These are phyloP conservation scores for Chionoecetes opilio DNA, from an alignment of 1,140 invertebrate species.

Conservation along the genomic window DNA sequence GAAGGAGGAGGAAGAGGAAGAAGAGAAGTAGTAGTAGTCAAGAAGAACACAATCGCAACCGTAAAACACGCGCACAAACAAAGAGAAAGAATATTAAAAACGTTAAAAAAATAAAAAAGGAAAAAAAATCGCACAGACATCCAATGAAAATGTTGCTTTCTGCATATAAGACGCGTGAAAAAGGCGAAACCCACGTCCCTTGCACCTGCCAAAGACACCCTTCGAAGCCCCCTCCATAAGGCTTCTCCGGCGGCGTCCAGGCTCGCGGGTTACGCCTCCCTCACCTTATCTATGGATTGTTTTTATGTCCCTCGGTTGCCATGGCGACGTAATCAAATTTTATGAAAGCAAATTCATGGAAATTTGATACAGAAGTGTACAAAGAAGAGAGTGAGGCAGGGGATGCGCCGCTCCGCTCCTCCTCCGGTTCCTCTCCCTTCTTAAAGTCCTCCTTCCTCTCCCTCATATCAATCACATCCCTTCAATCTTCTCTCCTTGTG, in stretches of 20 bases:
- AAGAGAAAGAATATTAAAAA: not conserved
- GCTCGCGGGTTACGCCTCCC: slow-evolving; percentile 52
- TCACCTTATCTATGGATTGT: slow-evolving; percentile 30
- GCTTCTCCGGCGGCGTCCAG: not conserved
- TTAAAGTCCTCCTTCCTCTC: not conserved
- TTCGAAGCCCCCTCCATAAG: not conserved
- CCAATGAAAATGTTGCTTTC: slow-evolving; percentile 75
- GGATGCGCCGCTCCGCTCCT: not conserved
- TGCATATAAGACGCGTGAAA: not conserved
- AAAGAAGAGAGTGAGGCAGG: slow-evolving; percentile 46
- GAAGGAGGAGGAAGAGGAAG: too few species aligned
- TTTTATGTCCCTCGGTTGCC: slow-evolving; percentile 69
- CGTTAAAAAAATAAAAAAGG: not conserved
- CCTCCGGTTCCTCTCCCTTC: not conserved
- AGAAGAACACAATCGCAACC: not conserved
- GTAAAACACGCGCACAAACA: not conserved
- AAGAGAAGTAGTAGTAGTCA: too few species aligned
- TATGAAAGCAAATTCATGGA: slow-evolving; percentile 78
- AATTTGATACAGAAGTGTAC: slow-evolving; percentile 75
- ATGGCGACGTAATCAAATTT: slow-evolving; percentile 77
- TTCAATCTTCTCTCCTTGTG: not conserved
- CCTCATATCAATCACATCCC: not conserved
- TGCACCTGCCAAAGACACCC: not conserved
- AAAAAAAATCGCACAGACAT: slow-evolving; percentile 27
- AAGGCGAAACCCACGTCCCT: not conserved